Evolutionary conservation across 1,140 invertebrate species (phyloP).

Genomic region (Rhopalosiphum padi): DNA sequence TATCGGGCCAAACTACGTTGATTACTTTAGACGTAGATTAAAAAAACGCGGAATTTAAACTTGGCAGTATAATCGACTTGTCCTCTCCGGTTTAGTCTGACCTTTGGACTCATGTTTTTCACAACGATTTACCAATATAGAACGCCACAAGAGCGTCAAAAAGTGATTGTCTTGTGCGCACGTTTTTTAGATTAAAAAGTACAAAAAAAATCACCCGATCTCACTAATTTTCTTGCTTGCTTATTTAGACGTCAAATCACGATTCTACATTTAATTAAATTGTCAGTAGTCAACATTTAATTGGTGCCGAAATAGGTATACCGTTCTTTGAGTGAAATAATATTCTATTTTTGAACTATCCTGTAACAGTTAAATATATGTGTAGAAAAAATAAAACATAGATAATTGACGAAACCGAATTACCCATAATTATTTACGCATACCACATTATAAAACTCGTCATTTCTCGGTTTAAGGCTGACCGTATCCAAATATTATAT

Average conservation of each 20-base stretch:
- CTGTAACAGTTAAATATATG: not conserved
- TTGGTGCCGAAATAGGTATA: not conserved
- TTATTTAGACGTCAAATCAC: not conserved
- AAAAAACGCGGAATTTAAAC: not conserved
- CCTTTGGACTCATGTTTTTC: not conserved
- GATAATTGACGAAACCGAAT: not conserved
- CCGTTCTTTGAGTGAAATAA: not conserved
- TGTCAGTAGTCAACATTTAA: not conserved
- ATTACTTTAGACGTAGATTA: not conserved
- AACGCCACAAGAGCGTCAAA: not conserved
- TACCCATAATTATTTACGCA: not conserved
- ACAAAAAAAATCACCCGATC: not conserved
- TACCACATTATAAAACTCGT: not conserved
- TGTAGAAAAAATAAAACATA: not conserved
- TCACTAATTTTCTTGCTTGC: not conserved
- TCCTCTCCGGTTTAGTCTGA: not conserved
- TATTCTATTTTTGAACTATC: not conserved
- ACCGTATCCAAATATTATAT: not conserved
- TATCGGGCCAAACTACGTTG: not conserved
- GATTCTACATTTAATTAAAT: not conserved
- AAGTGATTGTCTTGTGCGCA: not conserved
- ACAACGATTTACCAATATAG: not conserved
- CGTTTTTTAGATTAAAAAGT: not conserved
- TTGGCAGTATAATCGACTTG: not conserved
- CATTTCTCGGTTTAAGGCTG: not conserved